Base-by-base conservation (phyloP, 2,797 vertebrate genomes). In the Thunnus albacares region DNA sequence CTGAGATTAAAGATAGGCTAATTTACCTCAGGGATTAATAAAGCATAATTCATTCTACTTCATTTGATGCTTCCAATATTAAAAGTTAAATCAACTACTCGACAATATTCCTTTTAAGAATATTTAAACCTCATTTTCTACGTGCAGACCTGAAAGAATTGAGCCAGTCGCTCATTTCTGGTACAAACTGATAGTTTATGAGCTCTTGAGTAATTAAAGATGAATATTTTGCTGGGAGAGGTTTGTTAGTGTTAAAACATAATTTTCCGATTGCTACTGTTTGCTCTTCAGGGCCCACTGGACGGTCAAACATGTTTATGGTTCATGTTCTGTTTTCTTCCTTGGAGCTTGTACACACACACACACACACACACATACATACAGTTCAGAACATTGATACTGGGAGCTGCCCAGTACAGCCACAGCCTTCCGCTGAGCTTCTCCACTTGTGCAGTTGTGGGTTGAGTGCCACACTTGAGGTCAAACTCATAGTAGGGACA, bases 171-270 rank as follows among this genome's bases (percentile, higher is more conserved):
- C 57, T 76, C 58, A 64, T 60, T 82, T 64, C 55, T 61, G 6
- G 7, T 18, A 28, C 41, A 10, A 47, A 64, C 62, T 47, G 45
- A 59, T 55, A 3, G 49, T 68, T 68, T 20, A 35, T n/a, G 41
- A 68, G 60, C 64, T 65, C 30, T 22, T 4, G 35, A 87, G 76
- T 83, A 70, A 88, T 85, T 81, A 61, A 89, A 92, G 89, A 89
- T 90, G 75, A 80, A 90, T 92, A 92, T 92, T 94, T 94, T 89
- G 79, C 90, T 86, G 78, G 87, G 87, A 85, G 77, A 55, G 26
- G 69, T 90, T 86, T 82, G 65, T 79, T 81, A 75, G 69, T 74
- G 82, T 89, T 84, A 84, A 80, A 91, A 93, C 74, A 80, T 77
- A 87, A 79, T 89, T 92, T 93, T 93, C 90, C 81, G 79, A 85